Percentiles rank a stretch among this genome's conserved stretches.
Conservation (phyloP, 2,888 invertebrate genomes). For the Eledona agricola region DNA sequence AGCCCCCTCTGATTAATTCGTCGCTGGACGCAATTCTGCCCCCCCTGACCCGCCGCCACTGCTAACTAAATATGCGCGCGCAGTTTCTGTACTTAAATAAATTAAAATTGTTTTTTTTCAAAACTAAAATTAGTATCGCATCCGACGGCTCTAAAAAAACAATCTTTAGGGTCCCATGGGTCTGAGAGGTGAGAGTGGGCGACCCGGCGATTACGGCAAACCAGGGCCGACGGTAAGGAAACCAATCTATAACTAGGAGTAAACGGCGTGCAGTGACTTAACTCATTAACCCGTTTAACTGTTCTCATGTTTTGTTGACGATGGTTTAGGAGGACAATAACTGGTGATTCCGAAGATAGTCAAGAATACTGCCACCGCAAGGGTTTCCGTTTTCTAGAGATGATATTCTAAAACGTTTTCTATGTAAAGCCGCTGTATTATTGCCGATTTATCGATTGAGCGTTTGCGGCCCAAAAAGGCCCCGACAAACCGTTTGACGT, state of each 20-base stretch:
- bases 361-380: conserved; percentile 42
- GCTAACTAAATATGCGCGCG: too few species aligned
- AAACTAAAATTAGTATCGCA: too few species aligned
- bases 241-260: conserved; percentile 57
- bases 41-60: too few species aligned
- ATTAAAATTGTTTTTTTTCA: too few species aligned
- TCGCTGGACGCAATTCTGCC: too few species aligned
- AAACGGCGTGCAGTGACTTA: conserved; percentile 58
- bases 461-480: conserved; percentile 9
- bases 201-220: conserved; percentile 77
- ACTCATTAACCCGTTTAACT: conserved; percentile 51
- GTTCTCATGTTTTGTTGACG: conserved; percentile 6
- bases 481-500: conserved; percentile 50
- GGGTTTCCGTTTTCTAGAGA: too few species aligned
- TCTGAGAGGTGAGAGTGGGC: conserved; percentile 78
- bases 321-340: conserved; percentile 58
- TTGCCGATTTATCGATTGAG: conserved; percentile 49
- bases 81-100: too few species aligned
- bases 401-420: conserved; percentile 47
- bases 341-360: conserved; percentile 50
- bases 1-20: too few species aligned
- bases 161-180: conserved; percentile 79
- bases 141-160: background rate
- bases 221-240: conserved; percentile 81
- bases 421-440: conserved; percentile 52